These are phyloP conservation scores for Limenitis camilla DNA, from an alignment of 2,888 invertebrate genomes.

Conservation along the genomic window DNA sequence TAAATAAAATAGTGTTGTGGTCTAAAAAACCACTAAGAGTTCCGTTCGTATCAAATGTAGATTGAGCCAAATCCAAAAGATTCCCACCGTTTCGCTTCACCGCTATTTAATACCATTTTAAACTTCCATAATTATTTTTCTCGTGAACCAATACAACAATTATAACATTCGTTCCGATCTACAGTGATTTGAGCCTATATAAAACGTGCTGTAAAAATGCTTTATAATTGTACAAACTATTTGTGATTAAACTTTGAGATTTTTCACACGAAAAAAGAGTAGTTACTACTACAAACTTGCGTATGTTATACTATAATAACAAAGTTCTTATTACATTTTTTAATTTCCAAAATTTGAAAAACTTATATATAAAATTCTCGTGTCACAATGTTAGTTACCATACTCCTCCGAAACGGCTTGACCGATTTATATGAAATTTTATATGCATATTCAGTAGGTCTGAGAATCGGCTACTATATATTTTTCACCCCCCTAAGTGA, in stretches of 20 bases:
- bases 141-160: constrained; percentile 68
- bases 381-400: too few relatives aligned
- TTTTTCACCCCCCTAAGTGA: too few relatives aligned
- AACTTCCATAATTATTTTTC: constrained; percentile 65
- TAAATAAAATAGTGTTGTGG: constrained; percentile 22
- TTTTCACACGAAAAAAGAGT: too few relatives aligned
- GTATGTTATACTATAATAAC: too few relatives aligned
- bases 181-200: constrained; percentile 47
- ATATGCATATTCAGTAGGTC: too few relatives aligned
- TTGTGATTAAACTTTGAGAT: constrained; percentile 24
- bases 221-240: constrained; percentile 10
- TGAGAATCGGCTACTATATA: too few relatives aligned
- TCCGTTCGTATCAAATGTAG: constrained; percentile 63
- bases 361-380: too few relatives aligned
- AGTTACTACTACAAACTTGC: too few relatives aligned
- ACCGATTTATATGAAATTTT: too few relatives aligned
- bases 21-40: constrained; percentile 45
- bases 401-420: too few relatives aligned
- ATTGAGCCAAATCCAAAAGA: constrained; percentile 56
- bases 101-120: constrained; percentile 54
- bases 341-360: too few relatives aligned
- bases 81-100: constrained; percentile 69
- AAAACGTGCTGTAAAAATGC: constrained; percentile 26
- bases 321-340: too few relatives aligned
- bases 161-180: constrained; percentile 64